Percentiles rank a stretch among this genome's conserved stretches.
Evolutionary conservation across 2,888 invertebrate genomes (phyloP).

Genomic region (Patella ulyssiponensis): DNA sequence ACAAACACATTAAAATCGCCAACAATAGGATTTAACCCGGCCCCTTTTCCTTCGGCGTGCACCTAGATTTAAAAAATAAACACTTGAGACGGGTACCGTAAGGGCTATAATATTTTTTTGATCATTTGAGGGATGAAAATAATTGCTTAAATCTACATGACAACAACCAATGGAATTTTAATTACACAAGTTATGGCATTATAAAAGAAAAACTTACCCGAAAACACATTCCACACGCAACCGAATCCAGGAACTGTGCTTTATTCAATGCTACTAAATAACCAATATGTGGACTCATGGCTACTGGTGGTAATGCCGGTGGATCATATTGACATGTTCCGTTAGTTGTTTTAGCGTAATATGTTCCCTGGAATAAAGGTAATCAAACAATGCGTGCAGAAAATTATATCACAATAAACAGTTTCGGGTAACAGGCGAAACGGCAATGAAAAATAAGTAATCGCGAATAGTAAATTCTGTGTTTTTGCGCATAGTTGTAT

Average conservation of each 20-base stretch:
- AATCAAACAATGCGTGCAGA: no score
- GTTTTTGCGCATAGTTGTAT: no score
- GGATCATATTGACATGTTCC: constrained; percentile 8
- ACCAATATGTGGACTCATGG: background rate
- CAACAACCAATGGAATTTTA: no score
- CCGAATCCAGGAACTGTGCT: background rate
- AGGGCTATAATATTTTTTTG: no score
- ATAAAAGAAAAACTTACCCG: background rate
- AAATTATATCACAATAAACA: no score
- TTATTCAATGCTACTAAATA: constrained; percentile 12
- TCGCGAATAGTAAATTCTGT: no score
- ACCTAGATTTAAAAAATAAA: constrained; percentile 20
- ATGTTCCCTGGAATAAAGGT: constrained; percentile 1
- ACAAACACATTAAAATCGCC: constrained; percentile 34
- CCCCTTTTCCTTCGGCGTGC: constrained; percentile 26
- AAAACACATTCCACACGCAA: constrained; percentile 12
- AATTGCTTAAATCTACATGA: no score
- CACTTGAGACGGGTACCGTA: no score
- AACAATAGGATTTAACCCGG: constrained; percentile 25
- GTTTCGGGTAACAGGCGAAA: no score
- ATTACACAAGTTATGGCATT: no score
- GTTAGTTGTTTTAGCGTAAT: background rate
- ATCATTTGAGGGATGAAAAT: no score
- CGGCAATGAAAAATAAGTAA: no score
- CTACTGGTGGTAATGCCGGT: constrained; percentile 6